Evolutionary conservation across 2,888 invertebrate species (phyloP).

Genomic region (Cephonodes hylas): DNA sequence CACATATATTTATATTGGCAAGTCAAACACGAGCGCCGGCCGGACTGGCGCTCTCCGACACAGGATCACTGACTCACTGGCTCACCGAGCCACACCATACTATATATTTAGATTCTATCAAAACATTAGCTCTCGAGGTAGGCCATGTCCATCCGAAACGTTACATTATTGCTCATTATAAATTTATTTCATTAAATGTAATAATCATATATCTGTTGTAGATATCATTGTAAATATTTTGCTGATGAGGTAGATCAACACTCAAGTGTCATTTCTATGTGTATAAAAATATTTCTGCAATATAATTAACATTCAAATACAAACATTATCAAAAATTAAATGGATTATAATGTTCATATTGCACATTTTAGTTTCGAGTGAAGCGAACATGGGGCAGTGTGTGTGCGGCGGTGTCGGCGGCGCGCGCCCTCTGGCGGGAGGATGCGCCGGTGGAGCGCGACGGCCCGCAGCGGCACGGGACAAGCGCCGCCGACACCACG

Average conservation of each 20-base stretch:
- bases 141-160: slow-evolving; percentile 53
- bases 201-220: slow-evolving; percentile 25
- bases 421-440: slow-evolving; percentile 11
- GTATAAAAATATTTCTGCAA: slow-evolving; percentile 80
- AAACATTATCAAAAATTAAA: slow-evolving; percentile 76
- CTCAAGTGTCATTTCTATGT: slow-evolving; percentile 66
- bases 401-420: background rate
- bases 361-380: slow-evolving; percentile 48
- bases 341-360: slow-evolving; percentile 69
- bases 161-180: slow-evolving; percentile 31
- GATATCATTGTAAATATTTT: slow-evolving; percentile 39
- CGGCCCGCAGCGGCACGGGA: background rate
- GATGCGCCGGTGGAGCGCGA: background rate
- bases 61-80: background rate
- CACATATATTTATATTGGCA: slow-evolving; percentile 24
- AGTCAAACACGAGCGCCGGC: slow-evolving; percentile 23
- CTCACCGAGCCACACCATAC: slow-evolving; percentile 12
- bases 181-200: slow-evolving; percentile 17
- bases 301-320: slow-evolving; percentile 79
- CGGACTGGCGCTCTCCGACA: background rate
- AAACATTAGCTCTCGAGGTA: slow-evolving; percentile 40
- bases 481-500: slow-evolving; percentile 24
- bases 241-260: slow-evolving; percentile 75
- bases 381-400: slow-evolving; percentile 41
- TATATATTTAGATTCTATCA: slow-evolving; percentile 18